These are phyloP conservation scores for Nycticryphes semicollaris DNA, from an alignment of 2,113 vertebrate species.

Conservation along the genomic window DNA sequence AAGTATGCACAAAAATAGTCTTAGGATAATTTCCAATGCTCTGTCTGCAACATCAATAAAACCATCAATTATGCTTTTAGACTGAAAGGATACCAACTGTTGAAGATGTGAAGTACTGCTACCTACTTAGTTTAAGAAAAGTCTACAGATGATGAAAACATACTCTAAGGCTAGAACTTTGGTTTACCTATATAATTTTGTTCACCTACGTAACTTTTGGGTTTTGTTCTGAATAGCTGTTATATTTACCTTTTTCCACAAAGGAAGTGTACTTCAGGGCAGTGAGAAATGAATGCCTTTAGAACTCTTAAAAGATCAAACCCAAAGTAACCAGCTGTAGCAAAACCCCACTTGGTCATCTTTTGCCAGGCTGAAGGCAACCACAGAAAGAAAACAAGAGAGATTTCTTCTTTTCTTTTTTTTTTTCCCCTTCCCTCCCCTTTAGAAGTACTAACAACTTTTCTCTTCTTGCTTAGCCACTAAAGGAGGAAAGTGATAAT, in stretches of 20 bases:
- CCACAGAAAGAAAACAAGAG: neutral
- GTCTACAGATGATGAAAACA: neutral
- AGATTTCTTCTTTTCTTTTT: neutral
- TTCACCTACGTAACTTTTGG: neutral
- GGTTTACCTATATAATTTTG: neutral
- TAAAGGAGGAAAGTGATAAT: constrained; percentile 67
- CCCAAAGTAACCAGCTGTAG: constrained; percentile 7
- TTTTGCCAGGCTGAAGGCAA: neutral
- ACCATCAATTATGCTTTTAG: neutral
- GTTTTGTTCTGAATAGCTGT: neutral
- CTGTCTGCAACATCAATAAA: neutral
- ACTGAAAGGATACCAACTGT: neutral
- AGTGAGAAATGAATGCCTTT: neutral
- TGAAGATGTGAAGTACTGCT: neutral
- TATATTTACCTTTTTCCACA: neutral
- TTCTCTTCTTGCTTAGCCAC: constrained; percentile 54
- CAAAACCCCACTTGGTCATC: neutral
- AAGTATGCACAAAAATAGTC: neutral
- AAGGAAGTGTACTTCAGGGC: neutral
- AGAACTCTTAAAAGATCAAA: neutral
- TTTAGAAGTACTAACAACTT: constrained; percentile 55
- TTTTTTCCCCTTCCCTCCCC: neutral
- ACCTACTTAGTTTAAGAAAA: neutral
- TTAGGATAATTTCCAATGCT: neutral
- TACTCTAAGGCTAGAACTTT: neutral